Base-by-base conservation (phyloP, 2,113 vertebrate genomes). In the Nicator chloris region DNA sequence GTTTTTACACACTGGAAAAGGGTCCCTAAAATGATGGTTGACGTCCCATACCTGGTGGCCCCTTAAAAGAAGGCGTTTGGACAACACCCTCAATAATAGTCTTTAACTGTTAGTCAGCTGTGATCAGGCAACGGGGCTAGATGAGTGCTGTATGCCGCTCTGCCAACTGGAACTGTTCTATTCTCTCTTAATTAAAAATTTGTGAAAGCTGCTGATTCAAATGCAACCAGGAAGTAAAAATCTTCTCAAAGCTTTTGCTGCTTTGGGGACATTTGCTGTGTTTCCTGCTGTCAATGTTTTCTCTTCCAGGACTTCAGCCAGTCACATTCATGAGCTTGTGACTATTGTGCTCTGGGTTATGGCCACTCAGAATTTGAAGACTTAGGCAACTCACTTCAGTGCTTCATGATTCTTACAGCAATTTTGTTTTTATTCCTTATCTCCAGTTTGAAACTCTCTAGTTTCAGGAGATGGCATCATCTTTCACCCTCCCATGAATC, bases 271-370 rank as follows among this genome's bases (percentile, higher is more conserved):
- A 15, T 86, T 82, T 53, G 7, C 63, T 40, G 2, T n/a, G 27
- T 53, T 71, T 71, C 26, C 19, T 27, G 11, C 10, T 72, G 19
- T 35, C 27, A 21, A 2, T 37, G 15, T 10, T 42, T 59, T 78
- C 15, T 42, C 35, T 54, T 66, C 22, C 39, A 39, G 18, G n/a
- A 53, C 13, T 82, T 60, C 15, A 53, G 30, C 31, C 10, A 49
- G 37, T n/a, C 39, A 28, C 1, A 0, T 75, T 84, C 15, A 31
- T 0, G 0, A 20, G 35, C 23, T 71, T 71, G 6, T 47, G 26
- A 30, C 19, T 31, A 14, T 31, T 72, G 33, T 60, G 21, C 21
- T 73, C 35, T 39, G 5, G 4, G 3, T 27, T 50, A 35, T 27
- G 40, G 40, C 35, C 24, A 17, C 23, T 54, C 27, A 50, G 14